Evolutionary conservation across 2,888 invertebrate species (phyloP).

Genomic region (Zaprionus lineosus): DNA sequence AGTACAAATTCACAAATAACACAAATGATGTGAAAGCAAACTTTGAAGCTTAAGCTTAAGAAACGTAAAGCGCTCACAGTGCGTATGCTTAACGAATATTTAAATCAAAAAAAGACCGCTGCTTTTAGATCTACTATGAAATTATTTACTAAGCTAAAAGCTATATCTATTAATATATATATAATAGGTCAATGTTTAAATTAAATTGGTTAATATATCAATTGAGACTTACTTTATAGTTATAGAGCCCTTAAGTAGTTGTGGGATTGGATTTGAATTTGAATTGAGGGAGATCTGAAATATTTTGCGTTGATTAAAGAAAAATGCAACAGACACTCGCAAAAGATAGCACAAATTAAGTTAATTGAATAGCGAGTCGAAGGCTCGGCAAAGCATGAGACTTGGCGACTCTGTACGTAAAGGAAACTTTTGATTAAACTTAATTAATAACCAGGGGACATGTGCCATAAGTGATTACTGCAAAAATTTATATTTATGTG

Average conservation of each 20-base stretch:
- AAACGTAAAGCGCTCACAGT: background rate
- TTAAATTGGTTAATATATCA: conserved; percentile 77
- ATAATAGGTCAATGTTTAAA: too few relatives aligned
- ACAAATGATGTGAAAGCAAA: background rate
- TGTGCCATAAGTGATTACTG: conserved; percentile 35
- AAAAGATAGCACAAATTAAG: conserved; percentile 39
- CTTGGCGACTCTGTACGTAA: conserved; percentile 44
- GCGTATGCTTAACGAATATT: too few relatives aligned
- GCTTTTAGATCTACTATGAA: too few relatives aligned
- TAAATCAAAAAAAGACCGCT: too few relatives aligned
- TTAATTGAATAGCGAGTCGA: conserved; percentile 59
- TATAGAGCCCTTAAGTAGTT: too few relatives aligned
- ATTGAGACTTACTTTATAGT: too few relatives aligned
- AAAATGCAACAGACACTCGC: conserved; percentile 45
- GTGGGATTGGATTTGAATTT: conserved; percentile 1
- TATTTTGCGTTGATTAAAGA: conserved; percentile 28
- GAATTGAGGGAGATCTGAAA: conserved; percentile 13
- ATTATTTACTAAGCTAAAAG: too few relatives aligned
- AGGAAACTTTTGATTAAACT: conserved; percentile 73
- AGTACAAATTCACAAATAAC: conserved; percentile 7
- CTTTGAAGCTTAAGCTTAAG: conserved; percentile 33
- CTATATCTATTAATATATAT: too few relatives aligned
- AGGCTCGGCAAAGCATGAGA: conserved; percentile 13
- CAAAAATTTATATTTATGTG: background rate
- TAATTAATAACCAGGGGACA: conserved; percentile 68